phyloP scores from a whole-genome alignment of 2,113 vertebrate species.

The Synchiropus splendidus region DNA sequence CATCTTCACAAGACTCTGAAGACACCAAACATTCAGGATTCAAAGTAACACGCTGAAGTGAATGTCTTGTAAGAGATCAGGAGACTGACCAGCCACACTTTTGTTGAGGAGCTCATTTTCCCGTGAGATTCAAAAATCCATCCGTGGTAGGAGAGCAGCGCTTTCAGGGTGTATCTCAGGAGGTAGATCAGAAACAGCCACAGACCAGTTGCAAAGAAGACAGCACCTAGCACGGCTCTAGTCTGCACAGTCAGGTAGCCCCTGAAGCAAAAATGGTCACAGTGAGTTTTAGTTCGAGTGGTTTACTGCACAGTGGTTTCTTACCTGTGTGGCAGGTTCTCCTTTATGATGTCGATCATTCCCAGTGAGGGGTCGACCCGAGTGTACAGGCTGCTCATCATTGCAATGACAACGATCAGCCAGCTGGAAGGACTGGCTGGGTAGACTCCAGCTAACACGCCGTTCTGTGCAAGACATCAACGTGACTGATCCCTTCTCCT shows the following conservation, averaged over 20 bases:
- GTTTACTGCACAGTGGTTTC: slow-evolving; percentile 10
- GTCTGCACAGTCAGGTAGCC: slow-evolving; percentile 59
- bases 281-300: no score
- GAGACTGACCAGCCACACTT: slow-evolving; percentile 76
- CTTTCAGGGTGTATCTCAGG: slow-evolving; percentile 75
- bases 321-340: slow-evolving; percentile 73
- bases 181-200: slow-evolving; percentile 82
- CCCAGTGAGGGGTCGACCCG: slow-evolving; percentile 79
- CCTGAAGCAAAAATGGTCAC: slow-evolving; percentile 25
- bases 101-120: slow-evolving; percentile 72
- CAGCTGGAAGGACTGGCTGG: slow-evolving; percentile 90
- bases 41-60: not conserved
- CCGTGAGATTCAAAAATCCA: slow-evolving; percentile 95
- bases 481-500: no score
- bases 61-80: not conserved
- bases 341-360: slow-evolving; percentile 71
- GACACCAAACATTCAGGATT: slow-evolving; percentile 8
- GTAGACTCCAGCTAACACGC: slow-evolving; percentile 84
- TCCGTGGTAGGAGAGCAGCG: slow-evolving; percentile 85
- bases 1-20: slow-evolving; percentile 71
- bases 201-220: slow-evolving; percentile 78
- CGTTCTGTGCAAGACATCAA: slow-evolving; percentile 74
- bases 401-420: slow-evolving; percentile 78
- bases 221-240: slow-evolving; percentile 64
- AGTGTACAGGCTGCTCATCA: slow-evolving; percentile 79